Conservation (phyloP, 2,113 vertebrate genomes). For the Gavia stellata region DNA sequence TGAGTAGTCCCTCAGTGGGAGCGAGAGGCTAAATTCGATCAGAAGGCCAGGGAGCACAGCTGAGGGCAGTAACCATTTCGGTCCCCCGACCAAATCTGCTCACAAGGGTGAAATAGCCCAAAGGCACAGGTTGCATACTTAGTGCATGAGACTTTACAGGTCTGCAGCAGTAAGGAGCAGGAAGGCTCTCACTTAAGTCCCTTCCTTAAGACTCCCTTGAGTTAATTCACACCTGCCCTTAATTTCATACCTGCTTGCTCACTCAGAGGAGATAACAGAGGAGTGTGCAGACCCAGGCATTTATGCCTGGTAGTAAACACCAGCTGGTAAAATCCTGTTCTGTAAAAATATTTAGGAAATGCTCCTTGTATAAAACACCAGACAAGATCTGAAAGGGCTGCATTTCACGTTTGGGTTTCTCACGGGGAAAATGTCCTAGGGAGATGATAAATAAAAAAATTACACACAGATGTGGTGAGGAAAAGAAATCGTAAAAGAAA, state of each 20-base stretch:
- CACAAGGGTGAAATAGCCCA: neutral
- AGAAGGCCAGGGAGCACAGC: neutral
- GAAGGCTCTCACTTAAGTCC: neutral
- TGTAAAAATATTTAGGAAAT: conserved; percentile 59
- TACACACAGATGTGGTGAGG: conserved; percentile 35
- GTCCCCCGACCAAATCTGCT: neutral
- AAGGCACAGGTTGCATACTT: neutral
- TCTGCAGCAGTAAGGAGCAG: neutral
- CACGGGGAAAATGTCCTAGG: conserved; percentile 17
- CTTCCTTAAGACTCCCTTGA: neutral
- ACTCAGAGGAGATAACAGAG: neutral
- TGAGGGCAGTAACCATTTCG: neutral
- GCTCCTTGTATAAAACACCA: conserved; percentile 30
- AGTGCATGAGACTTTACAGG: neutral
- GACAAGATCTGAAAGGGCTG: conserved; percentile 22
- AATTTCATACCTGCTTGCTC: neutral
- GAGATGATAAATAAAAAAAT: conserved; percentile 52
- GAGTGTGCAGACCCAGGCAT: neutral
- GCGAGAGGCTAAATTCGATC: neutral
- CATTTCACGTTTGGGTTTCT: neutral
- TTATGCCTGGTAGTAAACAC: neutral
- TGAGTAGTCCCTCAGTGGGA: neutral
- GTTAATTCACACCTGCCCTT: neutral
- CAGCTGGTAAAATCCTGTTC: neutral
- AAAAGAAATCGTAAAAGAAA: conserved; percentile 13